These are phyloP conservation scores for Gavia stellata DNA, from an alignment of 2,113 vertebrate species.

Conservation along the genomic window DNA sequence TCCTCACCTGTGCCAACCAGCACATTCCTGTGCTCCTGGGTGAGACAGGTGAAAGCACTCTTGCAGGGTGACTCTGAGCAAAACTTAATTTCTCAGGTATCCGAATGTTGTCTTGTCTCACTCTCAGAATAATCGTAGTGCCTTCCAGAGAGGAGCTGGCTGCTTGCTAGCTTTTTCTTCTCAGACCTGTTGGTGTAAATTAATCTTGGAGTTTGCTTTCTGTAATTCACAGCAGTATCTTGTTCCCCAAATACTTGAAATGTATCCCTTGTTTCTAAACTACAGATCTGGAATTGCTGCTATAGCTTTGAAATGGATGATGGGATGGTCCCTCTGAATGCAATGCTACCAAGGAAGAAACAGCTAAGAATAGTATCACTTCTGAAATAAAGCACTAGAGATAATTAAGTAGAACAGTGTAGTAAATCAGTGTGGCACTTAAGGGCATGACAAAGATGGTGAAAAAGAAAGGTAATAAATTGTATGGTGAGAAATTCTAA, in stretches of 20 bases:
- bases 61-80: neutral
- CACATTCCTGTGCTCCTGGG: neutral
- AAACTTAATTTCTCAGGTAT: neutral
- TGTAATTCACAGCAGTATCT: neutral
- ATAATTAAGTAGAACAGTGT: neutral
- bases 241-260: neutral
- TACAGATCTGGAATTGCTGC: neutral
- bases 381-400: neutral
- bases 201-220: neutral
- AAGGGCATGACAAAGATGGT: neutral
- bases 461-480: conserved; percentile 17
- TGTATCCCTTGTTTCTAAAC: neutral
- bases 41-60: neutral
- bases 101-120: neutral
- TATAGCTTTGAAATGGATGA: neutral
- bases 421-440: conserved; percentile 39
- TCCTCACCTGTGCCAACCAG: neutral
- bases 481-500: neutral
- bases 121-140: neutral
- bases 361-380: neutral
- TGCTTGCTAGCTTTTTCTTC: neutral
- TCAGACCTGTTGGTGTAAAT: neutral
- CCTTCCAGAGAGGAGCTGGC: neutral
- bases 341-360: neutral
- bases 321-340: neutral